These are phyloP conservation scores for Andrena chrysosceles DNA, from an alignment of 2,888 invertebrate genomes.

Conservation along the genomic window DNA sequence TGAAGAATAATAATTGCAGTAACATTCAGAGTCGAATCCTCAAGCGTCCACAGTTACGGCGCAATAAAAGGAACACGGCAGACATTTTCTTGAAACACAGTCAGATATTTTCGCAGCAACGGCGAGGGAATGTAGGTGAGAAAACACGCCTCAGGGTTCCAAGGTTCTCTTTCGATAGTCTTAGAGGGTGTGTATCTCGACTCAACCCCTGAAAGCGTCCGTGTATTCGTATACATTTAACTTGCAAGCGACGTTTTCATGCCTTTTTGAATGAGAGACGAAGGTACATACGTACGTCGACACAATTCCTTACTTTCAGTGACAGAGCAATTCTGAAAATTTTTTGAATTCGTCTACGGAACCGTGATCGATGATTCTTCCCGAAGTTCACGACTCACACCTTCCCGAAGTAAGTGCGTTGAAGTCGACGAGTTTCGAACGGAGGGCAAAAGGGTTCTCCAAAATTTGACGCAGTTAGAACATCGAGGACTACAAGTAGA, in stretches of 20 bases:
- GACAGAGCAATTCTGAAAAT: not conserved
- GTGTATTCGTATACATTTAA: conserved; percentile 22
- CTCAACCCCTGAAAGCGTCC: conserved; percentile 16
- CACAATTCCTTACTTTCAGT: conserved; percentile 20
- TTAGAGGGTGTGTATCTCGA: conserved; percentile 6
- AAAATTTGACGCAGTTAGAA: not conserved
- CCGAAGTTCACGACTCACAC: too few relatives aligned
- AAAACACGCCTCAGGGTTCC: conserved; percentile 51
- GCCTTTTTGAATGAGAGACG: conserved; percentile 4
- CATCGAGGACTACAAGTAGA: not conserved
- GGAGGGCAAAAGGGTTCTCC: not conserved
- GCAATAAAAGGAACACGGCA: not conserved
- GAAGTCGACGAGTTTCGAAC: not conserved
- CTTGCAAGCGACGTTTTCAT: conserved; percentile 26
- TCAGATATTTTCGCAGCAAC: conserved; percentile 52
- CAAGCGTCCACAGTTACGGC: too few relatives aligned
- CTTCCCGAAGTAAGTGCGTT: too few relatives aligned
- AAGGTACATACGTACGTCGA: conserved; percentile 20
- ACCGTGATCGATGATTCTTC: not conserved
- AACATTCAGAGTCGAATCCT: not conserved
- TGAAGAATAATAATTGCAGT: not conserved
- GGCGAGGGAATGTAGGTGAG: conserved; percentile 52
- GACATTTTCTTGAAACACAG: conserved; percentile 19
- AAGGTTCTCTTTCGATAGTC: conserved; percentile 29
- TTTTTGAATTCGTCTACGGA: not conserved